Base-by-base conservation (phyloP, 1,140 invertebrate species). In the Aporrectodea caliginosa region DNA sequence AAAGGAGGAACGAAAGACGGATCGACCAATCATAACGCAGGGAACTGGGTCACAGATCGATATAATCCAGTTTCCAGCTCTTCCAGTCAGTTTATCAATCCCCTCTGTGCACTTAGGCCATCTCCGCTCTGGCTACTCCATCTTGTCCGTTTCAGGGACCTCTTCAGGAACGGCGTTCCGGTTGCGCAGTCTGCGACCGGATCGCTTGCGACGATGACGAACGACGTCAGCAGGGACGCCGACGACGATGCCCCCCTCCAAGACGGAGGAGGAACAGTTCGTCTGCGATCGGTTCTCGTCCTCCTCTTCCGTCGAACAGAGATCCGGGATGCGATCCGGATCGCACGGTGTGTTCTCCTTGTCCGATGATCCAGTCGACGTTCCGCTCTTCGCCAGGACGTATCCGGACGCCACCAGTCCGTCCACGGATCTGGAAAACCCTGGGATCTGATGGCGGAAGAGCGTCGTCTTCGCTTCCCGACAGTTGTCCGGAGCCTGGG, bases 401-500 rank as follows among this genome's bases (percentile, higher is more conserved):
- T 88, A 88, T 1, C 88, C 87, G 0, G 89, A 88, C 1, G 90
- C 88, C 27, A 91, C 83, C 1, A 90, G 84, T 6, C 90, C 89
- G 78, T 89, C 89, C 77, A 91, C 87, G 81, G 92, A 92, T 77
- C 89, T 88, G 0, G 86, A 87, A 76, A 87, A 87, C 1, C 84
- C 84, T 70, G 84, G 83, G 43, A 86, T 83, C 80, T 85, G 83
- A 58, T 22, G 6, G 6, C 43, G 43, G 43, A 58, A 58, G 6
- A 22, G 22, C 43, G 43, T 22, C 43, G 43, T 22, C 43, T 22
- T 58, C 43, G 43, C 43, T 22, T 58, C 43, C 43, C 43, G 43
- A 58, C 43, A 58, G n/a, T 16, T n/a, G n/a, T 33, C 73, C 27
- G 14, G 1, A 27, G 2, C 31, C 34, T 32, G 2, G 27, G 34